Percentiles rank a stretch among this genome's conserved stretches.
phyloP scores from a whole-genome alignment of 2,888 invertebrate species.

The Erebia aethiops region DNA sequence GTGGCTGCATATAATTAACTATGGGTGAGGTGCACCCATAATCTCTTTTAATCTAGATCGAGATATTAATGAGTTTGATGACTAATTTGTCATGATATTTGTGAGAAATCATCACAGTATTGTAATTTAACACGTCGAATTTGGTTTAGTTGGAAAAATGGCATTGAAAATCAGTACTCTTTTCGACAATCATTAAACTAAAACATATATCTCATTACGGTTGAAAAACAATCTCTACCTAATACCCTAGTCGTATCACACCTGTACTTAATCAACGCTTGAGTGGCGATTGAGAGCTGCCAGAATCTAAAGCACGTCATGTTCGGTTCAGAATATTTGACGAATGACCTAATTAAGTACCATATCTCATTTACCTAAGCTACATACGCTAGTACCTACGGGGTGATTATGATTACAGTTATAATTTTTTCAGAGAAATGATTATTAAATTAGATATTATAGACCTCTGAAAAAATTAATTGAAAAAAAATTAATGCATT shows the following conservation, averaged over 20 bases:
- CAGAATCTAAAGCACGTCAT: slow-evolving; percentile 60
- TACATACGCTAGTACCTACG: background rate
- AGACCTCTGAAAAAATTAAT: no score
- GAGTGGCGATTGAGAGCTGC: slow-evolving; percentile 2
- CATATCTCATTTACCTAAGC: no score
- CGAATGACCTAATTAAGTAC: background rate
- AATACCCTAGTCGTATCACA: slow-evolving; percentile 18
- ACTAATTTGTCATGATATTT: no score
- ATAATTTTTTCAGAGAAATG: no score
- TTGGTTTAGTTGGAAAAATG: no score
- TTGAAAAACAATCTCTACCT: background rate
- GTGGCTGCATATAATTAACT: background rate
- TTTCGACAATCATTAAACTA: background rate
- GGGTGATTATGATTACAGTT: background rate
- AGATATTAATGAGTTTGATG: no score
- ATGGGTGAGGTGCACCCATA: no score
- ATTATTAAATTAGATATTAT: no score
- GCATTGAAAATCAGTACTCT: background rate
- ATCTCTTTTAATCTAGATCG: no score
- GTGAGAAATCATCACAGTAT: no score
- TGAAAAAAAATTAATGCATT: no score
- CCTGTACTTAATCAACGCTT: slow-evolving; percentile 32
- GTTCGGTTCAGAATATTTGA: background rate
- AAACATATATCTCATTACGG: background rate
- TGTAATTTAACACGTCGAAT: no score